Percentiles rank a stretch among this genome's conserved stretches.
These are phyloP conservation scores for Ceraclea dissimilis DNA, from an alignment of 2,888 invertebrate genomes.

Conservation along the genomic window DNA sequence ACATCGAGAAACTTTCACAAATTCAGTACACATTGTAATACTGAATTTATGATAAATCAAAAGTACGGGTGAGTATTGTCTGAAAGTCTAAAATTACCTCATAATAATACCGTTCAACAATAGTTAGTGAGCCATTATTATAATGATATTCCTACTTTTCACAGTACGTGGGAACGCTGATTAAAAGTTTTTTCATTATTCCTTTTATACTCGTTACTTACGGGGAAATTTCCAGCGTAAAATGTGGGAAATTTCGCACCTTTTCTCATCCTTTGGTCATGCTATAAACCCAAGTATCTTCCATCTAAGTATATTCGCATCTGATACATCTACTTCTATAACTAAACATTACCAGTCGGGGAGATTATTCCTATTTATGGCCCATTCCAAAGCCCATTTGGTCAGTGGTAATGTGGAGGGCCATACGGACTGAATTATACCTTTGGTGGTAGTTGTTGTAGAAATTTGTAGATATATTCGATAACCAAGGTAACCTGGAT, in stretches of 20 bases:
- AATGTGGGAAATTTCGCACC: not conserved
- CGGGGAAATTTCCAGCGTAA: not conserved
- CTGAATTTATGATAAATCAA: too few relatives aligned
- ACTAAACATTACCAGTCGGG: not conserved
- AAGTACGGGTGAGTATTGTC: too few relatives aligned
- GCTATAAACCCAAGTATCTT: not conserved
- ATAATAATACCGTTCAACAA: too few relatives aligned
- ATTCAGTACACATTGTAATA: too few relatives aligned
- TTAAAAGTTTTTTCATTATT: conserved; percentile 2
- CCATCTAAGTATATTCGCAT: too few relatives aligned
- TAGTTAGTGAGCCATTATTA: too few relatives aligned
- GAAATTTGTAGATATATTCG: not conserved
- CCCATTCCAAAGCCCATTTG: conserved; percentile 20
- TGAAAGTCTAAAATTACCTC: too few relatives aligned
- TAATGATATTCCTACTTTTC: too few relatives aligned
- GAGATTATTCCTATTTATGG: conserved; percentile 12
- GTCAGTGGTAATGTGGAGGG: conserved; percentile 9
- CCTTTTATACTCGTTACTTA: not conserved
- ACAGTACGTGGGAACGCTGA: not conserved
- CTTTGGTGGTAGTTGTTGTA: not conserved
- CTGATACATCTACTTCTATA: too few relatives aligned
- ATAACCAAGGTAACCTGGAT: not conserved
- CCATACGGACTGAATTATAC: conserved; percentile 19
- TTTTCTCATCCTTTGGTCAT: not conserved
- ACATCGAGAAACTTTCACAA: too few relatives aligned